Conservation (phyloP, 2,888 invertebrate genomes). For the Drosophila flavopinicola region DNA sequence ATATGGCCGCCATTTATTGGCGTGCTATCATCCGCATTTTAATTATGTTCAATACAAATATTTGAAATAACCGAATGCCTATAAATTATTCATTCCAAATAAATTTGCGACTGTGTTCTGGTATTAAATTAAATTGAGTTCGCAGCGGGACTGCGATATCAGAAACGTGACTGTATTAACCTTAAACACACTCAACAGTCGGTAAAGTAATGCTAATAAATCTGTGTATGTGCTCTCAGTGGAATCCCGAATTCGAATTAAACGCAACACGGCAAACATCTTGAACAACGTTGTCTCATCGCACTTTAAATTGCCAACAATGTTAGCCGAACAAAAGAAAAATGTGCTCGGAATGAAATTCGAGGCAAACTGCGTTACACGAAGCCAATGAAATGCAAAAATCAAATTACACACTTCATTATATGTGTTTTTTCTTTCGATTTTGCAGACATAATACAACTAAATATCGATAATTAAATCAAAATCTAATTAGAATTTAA, state of each 20-base stretch:
- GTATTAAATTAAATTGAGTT: conserved; percentile 31
- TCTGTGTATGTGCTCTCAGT: conserved; percentile 3
- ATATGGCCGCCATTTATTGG: background rate
- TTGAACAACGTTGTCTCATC: background rate
- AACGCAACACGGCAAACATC: background rate
- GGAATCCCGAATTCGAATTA: conserved; percentile 2
- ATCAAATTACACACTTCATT: conserved; percentile 22
- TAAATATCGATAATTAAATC: background rate
- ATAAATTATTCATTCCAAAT: conserved; percentile 28
- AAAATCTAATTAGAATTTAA: conserved; percentile 6
- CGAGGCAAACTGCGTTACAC: background rate
- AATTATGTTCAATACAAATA: conserved; percentile 5
- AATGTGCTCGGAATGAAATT: conserved; percentile 21
- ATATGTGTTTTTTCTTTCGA: background rate
- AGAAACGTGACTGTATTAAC: conserved; percentile 42
- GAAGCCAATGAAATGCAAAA: conserved; percentile 4
- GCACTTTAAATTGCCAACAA: conserved; percentile 36
- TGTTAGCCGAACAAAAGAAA: conserved; percentile 29
- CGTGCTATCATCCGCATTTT: conserved; percentile 18
- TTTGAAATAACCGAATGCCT: background rate
- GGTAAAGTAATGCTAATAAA: conserved; percentile 24
- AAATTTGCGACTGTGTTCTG: conserved; percentile 9
- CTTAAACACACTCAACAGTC: background rate
- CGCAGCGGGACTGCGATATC: conserved; percentile 14
- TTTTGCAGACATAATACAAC: background rate